phyloP scores from a whole-genome alignment of 2,113 vertebrate genomes.

The Bujurquina vittata region DNA sequence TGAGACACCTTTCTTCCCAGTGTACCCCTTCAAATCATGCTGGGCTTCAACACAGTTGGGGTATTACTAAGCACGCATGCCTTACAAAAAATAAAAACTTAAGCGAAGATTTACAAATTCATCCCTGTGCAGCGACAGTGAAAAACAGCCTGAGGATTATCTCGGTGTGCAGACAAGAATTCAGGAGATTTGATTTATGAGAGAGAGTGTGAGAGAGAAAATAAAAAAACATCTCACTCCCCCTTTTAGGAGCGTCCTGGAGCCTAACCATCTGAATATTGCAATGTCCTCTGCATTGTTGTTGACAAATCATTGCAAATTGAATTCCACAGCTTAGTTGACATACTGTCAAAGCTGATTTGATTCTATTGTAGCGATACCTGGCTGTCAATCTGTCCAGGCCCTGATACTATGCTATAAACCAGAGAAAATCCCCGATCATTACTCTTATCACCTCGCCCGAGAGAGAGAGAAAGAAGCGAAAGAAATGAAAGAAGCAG shows the following conservation, averaged over 20 bases:
- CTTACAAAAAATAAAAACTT: conserved; percentile 50
- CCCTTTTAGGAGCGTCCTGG: conserved; percentile 37
- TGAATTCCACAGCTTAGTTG: conserved; percentile 65
- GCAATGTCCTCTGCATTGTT: conserved; percentile 60
- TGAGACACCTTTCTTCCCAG: conserved; percentile 63
- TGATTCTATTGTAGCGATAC: conserved; percentile 67
- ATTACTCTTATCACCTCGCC: conserved; percentile 65
- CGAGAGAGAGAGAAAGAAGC: background rate
- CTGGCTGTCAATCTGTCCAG: conserved; percentile 64
- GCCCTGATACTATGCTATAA: conserved; percentile 57
- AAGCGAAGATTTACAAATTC: conserved; percentile 70
- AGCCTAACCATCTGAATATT: conserved; percentile 59
- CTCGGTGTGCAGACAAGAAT: conserved; percentile 76
- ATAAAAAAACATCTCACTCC: conserved; percentile 37
- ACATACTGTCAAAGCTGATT: conserved; percentile 64
- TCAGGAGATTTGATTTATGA: conserved; percentile 75
- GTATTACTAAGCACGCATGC: conserved; percentile 54
- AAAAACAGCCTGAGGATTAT: conserved; percentile 78
- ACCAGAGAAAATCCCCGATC: conserved; percentile 68
- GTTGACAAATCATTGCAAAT: conserved; percentile 75
- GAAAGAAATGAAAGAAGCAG: background rate
- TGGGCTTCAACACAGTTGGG: conserved; percentile 51
- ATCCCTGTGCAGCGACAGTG: conserved; percentile 58
- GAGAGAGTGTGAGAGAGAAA: conserved; percentile 6
- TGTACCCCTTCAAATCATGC: conserved; percentile 49